Evolutionary conservation across 2,113 vertebrate species (phyloP).

Genomic region (Melozone crissalis): DNA sequence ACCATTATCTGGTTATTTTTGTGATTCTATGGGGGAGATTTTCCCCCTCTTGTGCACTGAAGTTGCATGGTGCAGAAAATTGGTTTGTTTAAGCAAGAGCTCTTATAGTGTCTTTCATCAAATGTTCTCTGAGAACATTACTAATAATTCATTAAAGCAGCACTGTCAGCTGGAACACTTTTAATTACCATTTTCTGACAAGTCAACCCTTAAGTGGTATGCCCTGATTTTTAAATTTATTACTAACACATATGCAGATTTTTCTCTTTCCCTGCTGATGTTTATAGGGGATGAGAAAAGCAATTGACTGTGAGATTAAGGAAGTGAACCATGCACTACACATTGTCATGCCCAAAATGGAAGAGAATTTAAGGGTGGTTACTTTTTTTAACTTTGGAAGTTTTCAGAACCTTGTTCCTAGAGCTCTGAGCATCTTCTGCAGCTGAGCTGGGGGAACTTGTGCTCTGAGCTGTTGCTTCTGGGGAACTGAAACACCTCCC

Average conservation of each 20-base stretch:
- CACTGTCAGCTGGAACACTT: conserved; percentile 45
- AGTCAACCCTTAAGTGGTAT: conserved; percentile 34
- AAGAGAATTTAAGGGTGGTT: neutral
- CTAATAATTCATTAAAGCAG: conserved; percentile 62
- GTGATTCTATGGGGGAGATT: neutral
- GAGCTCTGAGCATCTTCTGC: neutral
- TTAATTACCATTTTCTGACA: conserved; percentile 56
- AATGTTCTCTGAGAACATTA: neutral
- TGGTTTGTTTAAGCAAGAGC: conserved; percentile 38
- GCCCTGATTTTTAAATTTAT: conserved; percentile 45
- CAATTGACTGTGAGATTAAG: neutral
- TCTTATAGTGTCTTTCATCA: neutral
- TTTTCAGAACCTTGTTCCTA: neutral
- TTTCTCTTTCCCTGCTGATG: neutral
- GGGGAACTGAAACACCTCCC: neutral
- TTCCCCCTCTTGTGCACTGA: neutral
- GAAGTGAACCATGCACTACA: neutral
- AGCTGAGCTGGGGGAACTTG: neutral
- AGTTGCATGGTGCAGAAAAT: conserved; percentile 36
- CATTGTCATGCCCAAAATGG: neutral
- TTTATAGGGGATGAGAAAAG: neutral
- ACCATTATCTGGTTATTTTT: neutral
- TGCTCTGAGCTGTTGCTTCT: neutral
- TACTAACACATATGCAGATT: neutral
- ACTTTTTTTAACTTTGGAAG: neutral